Base-by-base conservation (phyloP, 2,797 vertebrate species). In the Malacoctenus gilli region DNA sequence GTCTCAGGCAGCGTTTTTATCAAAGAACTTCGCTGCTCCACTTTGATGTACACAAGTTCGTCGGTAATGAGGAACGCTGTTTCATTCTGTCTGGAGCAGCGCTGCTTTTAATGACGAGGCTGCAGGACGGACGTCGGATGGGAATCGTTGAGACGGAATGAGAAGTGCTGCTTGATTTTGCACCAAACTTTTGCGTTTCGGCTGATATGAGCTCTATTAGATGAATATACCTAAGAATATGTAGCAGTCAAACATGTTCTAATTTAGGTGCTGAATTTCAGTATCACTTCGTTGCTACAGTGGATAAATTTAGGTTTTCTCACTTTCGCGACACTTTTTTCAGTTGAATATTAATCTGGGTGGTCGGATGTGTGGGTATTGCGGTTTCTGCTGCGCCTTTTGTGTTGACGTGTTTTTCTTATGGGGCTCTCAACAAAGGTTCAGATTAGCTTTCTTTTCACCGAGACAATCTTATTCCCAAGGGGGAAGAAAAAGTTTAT, bases 11-110 rank as follows among this genome's bases (percentile, higher is more conserved):
- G 18, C 30, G 4, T 46, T n/a, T 32, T 48, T 49, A 6, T 20
- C 25, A 31, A 49, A 58, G 8, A 51, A 31, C 42, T 32, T 35
- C 9, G n/a, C 40, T 14, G n/a, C 34, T 32, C 32, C 59, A 40
- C 59, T 44, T 64, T 58, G 51, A 60, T 59, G 54, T 60, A 54
- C 67, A 69, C 55, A 68, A 62, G 43, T 42, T 47, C 12, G 40
- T 49, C 38, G 25, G 20, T 71, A 62, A 77, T 62, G 64, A 70
- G 55, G 52, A 69, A 31, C 42, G 18, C 21, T 36, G 18, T 68
- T 48, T 66, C 39, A 49, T 48, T 63, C 13, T 31, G 36, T 57
- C 49, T 68, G 41, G 13, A 37, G 50, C 21, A 48, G 52, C 20
- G 13, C 11, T 63, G 54, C 64, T 64, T 69, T 72, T 42, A 60